Evolutionary conservation across 1,140 invertebrate genomes (phyloP).

Genomic region (Belonocnema kinseyi): DNA sequence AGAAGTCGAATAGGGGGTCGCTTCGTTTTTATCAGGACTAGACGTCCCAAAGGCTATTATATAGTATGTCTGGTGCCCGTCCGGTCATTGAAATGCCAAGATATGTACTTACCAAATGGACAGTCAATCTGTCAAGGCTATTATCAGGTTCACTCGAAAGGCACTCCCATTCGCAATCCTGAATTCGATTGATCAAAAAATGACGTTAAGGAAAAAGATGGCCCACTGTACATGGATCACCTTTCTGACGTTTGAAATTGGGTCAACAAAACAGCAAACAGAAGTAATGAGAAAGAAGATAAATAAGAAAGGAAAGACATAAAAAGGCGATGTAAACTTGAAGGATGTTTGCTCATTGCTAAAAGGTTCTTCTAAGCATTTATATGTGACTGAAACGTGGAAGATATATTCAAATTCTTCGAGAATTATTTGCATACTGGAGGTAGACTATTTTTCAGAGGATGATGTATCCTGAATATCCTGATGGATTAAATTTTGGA

Average conservation of each 20-base stretch:
- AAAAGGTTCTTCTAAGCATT: too few relatives aligned
- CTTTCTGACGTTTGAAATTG: background rate
- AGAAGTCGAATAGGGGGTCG: background rate
- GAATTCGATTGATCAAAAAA: slow-evolving; percentile 4
- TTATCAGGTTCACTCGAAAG: background rate
- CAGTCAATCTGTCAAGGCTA: background rate
- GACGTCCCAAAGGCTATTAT: background rate
- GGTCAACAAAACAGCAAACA: background rate
- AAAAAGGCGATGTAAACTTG: background rate
- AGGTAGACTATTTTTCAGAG: background rate
- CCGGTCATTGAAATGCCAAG: background rate
- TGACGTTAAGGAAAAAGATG: background rate
- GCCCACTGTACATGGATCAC: background rate
- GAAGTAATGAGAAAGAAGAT: background rate
- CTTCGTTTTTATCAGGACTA: background rate
- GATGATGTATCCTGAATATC: background rate
- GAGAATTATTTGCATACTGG: background rate
- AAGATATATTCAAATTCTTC: too few relatives aligned
- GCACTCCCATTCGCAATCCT: background rate
- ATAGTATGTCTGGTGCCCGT: background rate
- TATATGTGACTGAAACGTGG: too few relatives aligned
- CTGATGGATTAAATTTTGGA: background rate
- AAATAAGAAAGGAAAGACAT: background rate
- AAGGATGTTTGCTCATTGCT: background rate
- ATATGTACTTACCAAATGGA: background rate